phyloP scores from a whole-genome alignment of 2,888 invertebrate genomes.

The Tortrix viridana region DNA sequence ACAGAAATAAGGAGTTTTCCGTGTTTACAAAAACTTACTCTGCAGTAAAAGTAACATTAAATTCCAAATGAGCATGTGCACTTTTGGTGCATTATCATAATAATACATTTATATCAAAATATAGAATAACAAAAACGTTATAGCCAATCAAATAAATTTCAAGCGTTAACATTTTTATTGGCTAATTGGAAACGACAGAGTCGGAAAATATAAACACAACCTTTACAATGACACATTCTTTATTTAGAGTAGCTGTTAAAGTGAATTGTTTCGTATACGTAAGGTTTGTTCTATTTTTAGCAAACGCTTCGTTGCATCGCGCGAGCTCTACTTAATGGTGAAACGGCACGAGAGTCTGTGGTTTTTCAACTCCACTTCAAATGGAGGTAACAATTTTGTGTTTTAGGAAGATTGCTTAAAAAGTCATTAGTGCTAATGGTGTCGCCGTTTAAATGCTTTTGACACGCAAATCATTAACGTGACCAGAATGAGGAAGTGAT shows the following conservation, averaged over 20 bases:
- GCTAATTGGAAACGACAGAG: too few relatives aligned
- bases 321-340: conserved; percentile 27
- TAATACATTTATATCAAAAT: too few relatives aligned
- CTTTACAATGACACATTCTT: background rate
- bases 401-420: conserved; percentile 34
- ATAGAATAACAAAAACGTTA: too few relatives aligned
- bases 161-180: too few relatives aligned
- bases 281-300: background rate
- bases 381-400: conserved; percentile 36
- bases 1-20: too few relatives aligned
- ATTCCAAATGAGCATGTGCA: too few relatives aligned
- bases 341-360: conserved; percentile 31
- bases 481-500: conserved; percentile 22
- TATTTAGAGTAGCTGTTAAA: background rate
- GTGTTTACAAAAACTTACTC: too few relatives aligned
- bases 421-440: conserved; percentile 37
- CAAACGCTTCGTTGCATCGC: conserved; percentile 12
- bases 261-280: background rate
- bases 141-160: too few relatives aligned
- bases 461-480: conserved; percentile 32
- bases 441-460: conserved; percentile 31
- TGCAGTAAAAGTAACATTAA: too few relatives aligned
- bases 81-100: too few relatives aligned
- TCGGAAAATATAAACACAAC: too few relatives aligned
- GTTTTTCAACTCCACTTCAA: conserved; percentile 33